Conservation (phyloP, 2,797 vertebrate genomes). For the Lemur catta region DNA sequence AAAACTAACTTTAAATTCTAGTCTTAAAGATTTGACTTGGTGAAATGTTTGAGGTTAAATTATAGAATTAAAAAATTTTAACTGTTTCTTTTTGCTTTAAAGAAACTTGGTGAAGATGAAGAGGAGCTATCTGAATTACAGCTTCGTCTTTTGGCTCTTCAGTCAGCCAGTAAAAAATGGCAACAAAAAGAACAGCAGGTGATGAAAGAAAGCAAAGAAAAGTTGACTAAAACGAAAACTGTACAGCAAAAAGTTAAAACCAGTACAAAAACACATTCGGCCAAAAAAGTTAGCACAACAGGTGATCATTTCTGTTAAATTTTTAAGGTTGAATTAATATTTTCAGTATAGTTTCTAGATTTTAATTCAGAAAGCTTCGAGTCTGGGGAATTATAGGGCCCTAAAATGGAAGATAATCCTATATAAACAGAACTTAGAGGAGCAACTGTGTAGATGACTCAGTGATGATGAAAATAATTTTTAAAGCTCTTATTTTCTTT, state of each 20-base stretch:
- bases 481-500: conserved; percentile 23
- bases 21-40: conserved; percentile 16
- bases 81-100: conserved; percentile 66
- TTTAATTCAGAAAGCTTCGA: conserved; percentile 27
- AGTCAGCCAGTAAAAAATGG: conserved; percentile 99
- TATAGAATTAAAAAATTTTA: conserved; percentile 10
- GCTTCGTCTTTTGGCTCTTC: conserved; percentile 95
- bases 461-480: not conserved
- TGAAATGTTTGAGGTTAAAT: conserved; percentile 23
- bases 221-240: conserved; percentile 88
- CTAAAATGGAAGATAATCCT: not conserved
- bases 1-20: not conserved
- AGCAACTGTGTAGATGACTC: not conserved
- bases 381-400: not conserved
- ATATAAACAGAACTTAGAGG: conserved; percentile 8
- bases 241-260: conserved; percentile 86
- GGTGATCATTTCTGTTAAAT: conserved; percentile 77
- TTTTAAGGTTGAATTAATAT: not conserved
- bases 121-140: conserved; percentile 97
- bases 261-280: conserved; percentile 85
- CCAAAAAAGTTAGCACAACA: conserved; percentile 88
- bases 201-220: conserved; percentile 97
- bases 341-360: not conserved
- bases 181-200: conserved; percentile 98
- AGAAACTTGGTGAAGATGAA: conserved; percentile 90